Percentiles rank a stretch among this genome's conserved stretches.
These are phyloP conservation scores for Perizoma flavofasciatum DNA, from an alignment of 2,888 invertebrate species.

Conservation along the genomic window DNA sequence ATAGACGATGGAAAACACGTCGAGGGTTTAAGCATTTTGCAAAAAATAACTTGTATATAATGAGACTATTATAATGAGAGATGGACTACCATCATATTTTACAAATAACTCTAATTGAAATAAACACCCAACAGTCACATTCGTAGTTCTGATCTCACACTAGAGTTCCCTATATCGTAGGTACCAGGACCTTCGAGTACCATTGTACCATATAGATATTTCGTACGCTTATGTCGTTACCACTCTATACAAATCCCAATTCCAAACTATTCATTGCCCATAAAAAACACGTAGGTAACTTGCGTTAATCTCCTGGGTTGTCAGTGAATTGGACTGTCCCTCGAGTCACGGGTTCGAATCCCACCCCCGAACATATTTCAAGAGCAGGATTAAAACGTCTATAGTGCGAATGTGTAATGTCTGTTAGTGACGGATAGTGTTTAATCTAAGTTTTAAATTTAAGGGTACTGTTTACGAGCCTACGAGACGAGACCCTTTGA, in stretches of 20 bases:
- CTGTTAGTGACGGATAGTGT: slow-evolving; percentile 75
- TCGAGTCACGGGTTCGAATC: slow-evolving; percentile 46
- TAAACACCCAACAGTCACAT: too few species aligned
- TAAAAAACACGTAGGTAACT: slow-evolving; percentile 56
- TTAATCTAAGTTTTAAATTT: slow-evolving; percentile 74
- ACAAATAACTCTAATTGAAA: too few species aligned
- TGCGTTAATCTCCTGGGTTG: slow-evolving; percentile 66
- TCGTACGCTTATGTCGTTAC: slow-evolving; percentile 20
- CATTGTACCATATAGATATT: too few species aligned
- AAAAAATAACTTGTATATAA: too few species aligned
- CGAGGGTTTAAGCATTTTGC: too few species aligned
- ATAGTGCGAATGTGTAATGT: slow-evolving; percentile 75
- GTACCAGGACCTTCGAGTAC: too few species aligned
- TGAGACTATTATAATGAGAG: too few species aligned
- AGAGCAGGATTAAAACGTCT: slow-evolving; percentile 78
- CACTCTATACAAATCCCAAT: slow-evolving; percentile 45
- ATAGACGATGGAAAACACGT: too few species aligned
- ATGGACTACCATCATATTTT: too few species aligned
- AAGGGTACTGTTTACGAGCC: slow-evolving; percentile 62
- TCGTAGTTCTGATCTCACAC: too few species aligned
- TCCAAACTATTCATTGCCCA: slow-evolving; percentile 42
- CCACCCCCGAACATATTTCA: slow-evolving; percentile 73
- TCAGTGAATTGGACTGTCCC: slow-evolving; percentile 66
- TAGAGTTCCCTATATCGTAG: too few species aligned
- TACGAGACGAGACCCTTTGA: slow-evolving; percentile 36